Base-by-base conservation (phyloP, 2,888 invertebrate genomes). In the Noctua janthe region DNA sequence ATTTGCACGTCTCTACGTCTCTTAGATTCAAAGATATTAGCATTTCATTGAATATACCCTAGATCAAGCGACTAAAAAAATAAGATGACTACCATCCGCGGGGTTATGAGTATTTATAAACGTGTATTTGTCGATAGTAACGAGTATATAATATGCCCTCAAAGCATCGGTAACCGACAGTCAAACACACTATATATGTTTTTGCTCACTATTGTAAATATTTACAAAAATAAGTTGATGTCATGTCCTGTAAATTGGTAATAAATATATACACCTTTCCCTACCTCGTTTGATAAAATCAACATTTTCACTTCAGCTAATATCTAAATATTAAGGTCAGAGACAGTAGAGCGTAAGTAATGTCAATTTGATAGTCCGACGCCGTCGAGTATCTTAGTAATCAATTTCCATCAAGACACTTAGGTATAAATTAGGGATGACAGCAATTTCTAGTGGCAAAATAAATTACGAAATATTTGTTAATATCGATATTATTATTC, bases 351-450 rank as follows among this genome's bases (percentile, higher is more conserved):
- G 73, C 75, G 76, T 71, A 74, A 75, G 62, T 87, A 87, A 84
- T 62, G 56, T 75, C 66, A 75, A 78, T 82, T 84, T 86, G 20
- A 82, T 70, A 78, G 72, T 54, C 72, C 49, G 64, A 66, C 78
- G 64, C 51, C 51, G 59, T 7, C 74, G 76, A 73, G 69, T 49
- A 39, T 39, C 47, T 73, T 10, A 29, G 86, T 67, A 78, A 84
- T 73, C 47, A 84, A 84, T 84, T 78, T 72, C 15, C 56, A 74
- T 83, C 80, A 74, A 64, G 67, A 62, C 59, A 54, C 64, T 69
- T 47, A 39, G 10, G 47, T 54, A 71, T 71, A 69, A 64, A 54
- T 71, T 54, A 56, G 15, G 29, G 29, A 35, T 20, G 49, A 15
- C 29, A 47, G 20, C 13, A 47, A 59, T 85, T 73, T 66, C 20